phyloP scores from a whole-genome alignment of 2,888 invertebrate genomes.

The Archaeoteleia sp. region DNA sequence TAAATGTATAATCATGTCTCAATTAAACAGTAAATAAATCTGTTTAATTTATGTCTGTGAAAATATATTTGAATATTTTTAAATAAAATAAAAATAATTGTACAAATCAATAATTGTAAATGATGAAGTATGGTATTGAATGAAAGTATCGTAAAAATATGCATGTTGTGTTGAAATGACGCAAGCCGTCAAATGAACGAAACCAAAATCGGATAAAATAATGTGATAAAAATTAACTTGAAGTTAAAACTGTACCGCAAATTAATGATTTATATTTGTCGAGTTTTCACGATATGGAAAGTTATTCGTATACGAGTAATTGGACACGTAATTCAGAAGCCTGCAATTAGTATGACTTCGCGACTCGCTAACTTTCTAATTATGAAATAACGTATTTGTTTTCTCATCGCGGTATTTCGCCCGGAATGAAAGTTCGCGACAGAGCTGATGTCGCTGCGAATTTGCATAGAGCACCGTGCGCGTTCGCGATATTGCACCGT shows the following conservation, averaged over 20 bases:
- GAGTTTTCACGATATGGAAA: conserved; percentile 37
- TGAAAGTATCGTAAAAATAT: no score
- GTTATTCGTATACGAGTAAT: conserved; percentile 40
- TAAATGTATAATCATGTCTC: no score
- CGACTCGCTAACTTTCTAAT: conserved; percentile 46
- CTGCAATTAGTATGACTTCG: conserved; percentile 45
- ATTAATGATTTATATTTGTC: conserved; percentile 31
- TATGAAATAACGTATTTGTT: conserved; percentile 47
- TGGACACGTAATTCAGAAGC: conserved; percentile 44
- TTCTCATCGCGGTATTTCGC: conserved; percentile 37
- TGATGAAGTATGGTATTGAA: no score
- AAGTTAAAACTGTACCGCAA: conserved; percentile 22
- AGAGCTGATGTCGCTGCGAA: conserved; percentile 40
- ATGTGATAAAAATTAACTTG: no score
- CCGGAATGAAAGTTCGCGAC: conserved; percentile 40
- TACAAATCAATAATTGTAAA: no score
- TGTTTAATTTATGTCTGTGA: no score
- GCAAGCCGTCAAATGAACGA: no score
- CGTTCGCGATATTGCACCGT: conserved; percentile 32
- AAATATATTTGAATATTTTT: no score
- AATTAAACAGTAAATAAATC: no score
- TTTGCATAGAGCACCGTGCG: conserved; percentile 36
- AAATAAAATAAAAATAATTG: no score
- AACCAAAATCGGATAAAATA: no score
- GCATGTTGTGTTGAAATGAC: no score